Percentiles rank a stretch among this genome's conserved stretches.
phyloP scores from a whole-genome alignment of 2,888 invertebrate species.

The Drosophila melanocephala region DNA sequence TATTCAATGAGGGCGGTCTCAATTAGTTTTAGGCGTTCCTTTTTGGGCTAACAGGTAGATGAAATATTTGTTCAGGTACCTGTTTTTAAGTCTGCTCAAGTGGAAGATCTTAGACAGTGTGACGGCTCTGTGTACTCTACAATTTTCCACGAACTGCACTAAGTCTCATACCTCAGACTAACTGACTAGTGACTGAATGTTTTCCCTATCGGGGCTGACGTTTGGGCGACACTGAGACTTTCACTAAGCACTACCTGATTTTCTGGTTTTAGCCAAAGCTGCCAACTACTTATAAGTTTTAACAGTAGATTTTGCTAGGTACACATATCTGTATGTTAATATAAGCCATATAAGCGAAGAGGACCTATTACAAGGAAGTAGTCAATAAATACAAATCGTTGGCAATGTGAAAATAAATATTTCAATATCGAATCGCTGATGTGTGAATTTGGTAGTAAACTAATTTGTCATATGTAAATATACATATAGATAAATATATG shows the following conservation, averaged over 20 bases:
- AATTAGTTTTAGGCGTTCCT: conserved; percentile 77
- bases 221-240: conserved; percentile 27
- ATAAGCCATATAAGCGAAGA: neutral
- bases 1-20: conserved; percentile 82
- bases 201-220: conserved; percentile 24
- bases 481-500: too few relatives aligned
- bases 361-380: neutral
- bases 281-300: conserved; percentile 12
- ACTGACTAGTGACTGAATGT: conserved; percentile 6
- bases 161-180: conserved; percentile 45
- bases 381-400: neutral
- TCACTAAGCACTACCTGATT: conserved; percentile 21
- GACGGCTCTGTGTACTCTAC: conserved; percentile 47
- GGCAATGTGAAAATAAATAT: neutral
- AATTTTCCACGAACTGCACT: conserved; percentile 68
- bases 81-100: conserved; percentile 63
- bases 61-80: conserved; percentile 55
- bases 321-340: neutral
- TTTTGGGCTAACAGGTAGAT: conserved; percentile 59
- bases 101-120: conserved; percentile 69
- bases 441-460: neutral
- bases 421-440: neutral
- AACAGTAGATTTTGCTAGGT: neutral
- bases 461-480: too few relatives aligned
- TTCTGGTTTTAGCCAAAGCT: conserved; percentile 35